Evolutionary conservation across 2,113 vertebrate genomes (phyloP).

Genomic region (Pionites leucogaster): DNA sequence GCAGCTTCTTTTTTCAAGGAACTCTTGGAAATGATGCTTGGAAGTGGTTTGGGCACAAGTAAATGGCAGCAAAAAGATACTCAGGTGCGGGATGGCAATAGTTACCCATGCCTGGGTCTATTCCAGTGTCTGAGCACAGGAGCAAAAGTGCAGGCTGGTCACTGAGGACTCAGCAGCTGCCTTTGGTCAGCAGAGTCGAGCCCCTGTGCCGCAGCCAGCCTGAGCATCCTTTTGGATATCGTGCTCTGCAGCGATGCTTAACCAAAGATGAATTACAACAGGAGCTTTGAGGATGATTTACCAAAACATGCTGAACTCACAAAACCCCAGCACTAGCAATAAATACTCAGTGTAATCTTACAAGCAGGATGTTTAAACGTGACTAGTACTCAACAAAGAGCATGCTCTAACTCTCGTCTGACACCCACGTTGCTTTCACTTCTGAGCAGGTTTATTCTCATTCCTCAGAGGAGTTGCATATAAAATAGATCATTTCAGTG

Average conservation of each 20-base stretch:
- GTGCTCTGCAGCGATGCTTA: not conserved
- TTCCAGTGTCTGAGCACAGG: not conserved
- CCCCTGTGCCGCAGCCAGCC: not conserved
- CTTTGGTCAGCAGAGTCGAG: not conserved
- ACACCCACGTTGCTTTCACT: not conserved
- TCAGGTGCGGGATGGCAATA: not conserved
- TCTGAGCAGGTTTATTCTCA: constrained; percentile 33
- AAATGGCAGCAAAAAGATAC: not conserved
- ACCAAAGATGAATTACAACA: constrained; percentile 9
- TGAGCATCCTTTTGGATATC: not conserved
- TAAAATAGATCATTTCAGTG: constrained; percentile 39
- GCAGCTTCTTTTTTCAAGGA: not conserved
- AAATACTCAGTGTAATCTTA: constrained; percentile 32
- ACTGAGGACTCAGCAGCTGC: not conserved
- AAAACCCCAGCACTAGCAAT: not conserved
- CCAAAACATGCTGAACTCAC: constrained; percentile 39
- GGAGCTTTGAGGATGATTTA: not conserved
- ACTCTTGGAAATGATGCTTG: not conserved
- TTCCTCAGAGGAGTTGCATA: constrained; percentile 25
- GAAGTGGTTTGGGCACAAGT: not conserved
- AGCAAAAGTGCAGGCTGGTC: not conserved
- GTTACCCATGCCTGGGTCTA: not conserved
- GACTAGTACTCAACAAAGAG: constrained; percentile 7
- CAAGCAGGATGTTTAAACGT: constrained; percentile 7
- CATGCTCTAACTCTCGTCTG: not conserved